phyloP scores from a whole-genome alignment of 2,888 invertebrate genomes.

The Chydorus sphaericus region DNA sequence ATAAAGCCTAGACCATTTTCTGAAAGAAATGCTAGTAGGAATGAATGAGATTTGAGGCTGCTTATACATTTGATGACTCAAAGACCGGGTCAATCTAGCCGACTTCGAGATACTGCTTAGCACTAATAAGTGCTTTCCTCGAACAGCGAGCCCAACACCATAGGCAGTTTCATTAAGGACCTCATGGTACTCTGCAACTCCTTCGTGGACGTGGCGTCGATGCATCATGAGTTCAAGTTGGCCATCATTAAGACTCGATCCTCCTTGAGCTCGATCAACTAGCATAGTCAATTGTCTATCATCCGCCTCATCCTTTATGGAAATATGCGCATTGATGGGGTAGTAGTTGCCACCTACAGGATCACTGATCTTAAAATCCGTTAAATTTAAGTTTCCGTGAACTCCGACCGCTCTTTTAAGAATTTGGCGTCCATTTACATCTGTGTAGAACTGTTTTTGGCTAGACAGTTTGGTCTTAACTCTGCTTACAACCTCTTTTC shows the following conservation, averaged over 20 bases:
- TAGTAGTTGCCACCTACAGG: slow-evolving; percentile 38
- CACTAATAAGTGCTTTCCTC: slow-evolving; percentile 35
- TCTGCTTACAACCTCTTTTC: slow-evolving; percentile 35
- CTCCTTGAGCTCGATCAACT: slow-evolving; percentile 64
- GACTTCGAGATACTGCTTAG: slow-evolving; percentile 25
- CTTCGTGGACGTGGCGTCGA: slow-evolving; percentile 48
- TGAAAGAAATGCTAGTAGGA: background rate
- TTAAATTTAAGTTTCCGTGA: no score
- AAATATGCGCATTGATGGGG: slow-evolving; percentile 36
- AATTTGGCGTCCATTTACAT: slow-evolving; percentile 39
- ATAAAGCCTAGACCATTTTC: slow-evolving; percentile 24
- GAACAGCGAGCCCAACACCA: slow-evolving; percentile 35
- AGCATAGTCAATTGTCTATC: slow-evolving; percentile 23
- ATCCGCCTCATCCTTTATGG: slow-evolving; percentile 28
- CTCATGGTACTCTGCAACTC: slow-evolving; percentile 55
- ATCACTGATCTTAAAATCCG: no score
- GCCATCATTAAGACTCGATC: slow-evolving; percentile 56
- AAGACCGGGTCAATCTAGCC: slow-evolving; percentile 32
- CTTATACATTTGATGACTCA: background rate
- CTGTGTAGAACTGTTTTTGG: slow-evolving; percentile 35
- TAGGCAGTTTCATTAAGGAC: slow-evolving; percentile 46
- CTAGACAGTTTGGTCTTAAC: slow-evolving; percentile 28
- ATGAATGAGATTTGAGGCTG: background rate
- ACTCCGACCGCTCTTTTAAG: slow-evolving; percentile 23
- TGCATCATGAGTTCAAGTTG: slow-evolving; percentile 67